phyloP scores from a whole-genome alignment of 2,113 vertebrate genomes.

The Triplophysa rosa region DNA sequence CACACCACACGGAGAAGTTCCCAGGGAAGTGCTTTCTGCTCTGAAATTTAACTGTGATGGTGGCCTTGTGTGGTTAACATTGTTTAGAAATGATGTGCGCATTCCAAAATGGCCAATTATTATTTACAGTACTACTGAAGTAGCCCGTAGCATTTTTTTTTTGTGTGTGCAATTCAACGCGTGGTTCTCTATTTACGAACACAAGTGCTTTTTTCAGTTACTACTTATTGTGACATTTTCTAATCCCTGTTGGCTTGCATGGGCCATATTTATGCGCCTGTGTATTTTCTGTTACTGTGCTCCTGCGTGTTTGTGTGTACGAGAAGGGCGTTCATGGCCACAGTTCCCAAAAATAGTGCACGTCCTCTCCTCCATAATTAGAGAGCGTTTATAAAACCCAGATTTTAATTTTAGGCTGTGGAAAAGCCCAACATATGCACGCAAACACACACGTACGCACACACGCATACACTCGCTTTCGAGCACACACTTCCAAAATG shows the following conservation, averaged over 20 bases:
- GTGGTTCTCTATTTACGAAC: background rate
- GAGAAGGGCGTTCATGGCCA: constrained; percentile 73
- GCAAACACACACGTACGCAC: constrained; percentile 39
- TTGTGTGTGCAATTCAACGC: background rate
- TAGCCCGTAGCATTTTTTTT: background rate
- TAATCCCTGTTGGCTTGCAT: constrained; percentile 28
- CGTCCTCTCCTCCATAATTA: constrained; percentile 78
- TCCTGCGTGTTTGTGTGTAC: constrained; percentile 48
- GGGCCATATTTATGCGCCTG: constrained; percentile 36
- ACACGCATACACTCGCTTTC: constrained; percentile 1
- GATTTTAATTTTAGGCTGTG: constrained; percentile 79
- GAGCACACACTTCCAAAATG: constrained; percentile 38
- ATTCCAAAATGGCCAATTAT: constrained; percentile 21
- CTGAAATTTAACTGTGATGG: constrained; percentile 2
- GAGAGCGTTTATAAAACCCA: constrained; percentile 78
- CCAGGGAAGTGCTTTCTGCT: background rate
- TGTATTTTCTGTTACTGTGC: constrained; percentile 51
- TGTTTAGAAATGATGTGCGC: constrained; percentile 26
- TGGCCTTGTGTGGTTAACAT: constrained; percentile 8
- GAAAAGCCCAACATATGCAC: constrained; percentile 64
- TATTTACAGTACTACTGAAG: background rate
- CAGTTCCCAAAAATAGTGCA: constrained; percentile 74
- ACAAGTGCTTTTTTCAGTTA: background rate
- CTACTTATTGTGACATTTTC: constrained; percentile 21
- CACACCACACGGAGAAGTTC: constrained; percentile 10